Evolutionary conservation across 2,888 invertebrate genomes (phyloP), one percentile per base, ranked within the genome.

Genomic region (Branchipolynoe longqiensis): DNA sequence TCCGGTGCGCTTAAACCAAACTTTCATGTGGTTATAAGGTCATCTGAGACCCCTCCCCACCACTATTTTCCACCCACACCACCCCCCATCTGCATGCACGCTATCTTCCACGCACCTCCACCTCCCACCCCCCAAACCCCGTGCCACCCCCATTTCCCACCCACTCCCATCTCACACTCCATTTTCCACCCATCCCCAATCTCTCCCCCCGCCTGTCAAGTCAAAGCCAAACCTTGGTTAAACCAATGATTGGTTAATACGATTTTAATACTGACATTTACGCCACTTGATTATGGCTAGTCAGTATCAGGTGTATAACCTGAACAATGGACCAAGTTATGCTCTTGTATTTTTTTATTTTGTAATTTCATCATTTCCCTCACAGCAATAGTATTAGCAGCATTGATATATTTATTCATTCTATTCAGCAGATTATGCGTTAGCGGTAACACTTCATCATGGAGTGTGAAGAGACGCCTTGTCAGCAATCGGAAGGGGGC

Each of bases 401-500:
- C 8, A 62, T 62, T 31, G 62, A 14, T 62, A 6, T n/a, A 12
- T 6, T 25, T 62, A 14, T 25, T 62, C 25, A 12, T 25, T 14
- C 8, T 62, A 14, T 18, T 18, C 48, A 48, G 48, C 69, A 69
- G 69, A 69, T 69, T 69, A 69, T 69, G 69, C 69, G 14, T 69
- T 38, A 38, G 8, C 22, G 14, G 6, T 4, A 69, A 12, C 2
- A 69, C 36, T 8, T 33, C 69, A 69, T 78, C 22, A 78, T 78
- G 78, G 78, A 78, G 78, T 18, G 14, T 33, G 69, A 41, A 3
- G 48, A 48, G 78, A 28, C 0, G 18, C 48, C 54, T 31, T 48
- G 31, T 25, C 14, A 28, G 12, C 25, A n/a, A 22, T 25, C 1
- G 54, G 18, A 22, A n/a, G 78, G 54, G 18, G 78, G 36, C 22